Base-by-base conservation (phyloP, 2,797 vertebrate species). In the Hirundo rustica region DNA sequence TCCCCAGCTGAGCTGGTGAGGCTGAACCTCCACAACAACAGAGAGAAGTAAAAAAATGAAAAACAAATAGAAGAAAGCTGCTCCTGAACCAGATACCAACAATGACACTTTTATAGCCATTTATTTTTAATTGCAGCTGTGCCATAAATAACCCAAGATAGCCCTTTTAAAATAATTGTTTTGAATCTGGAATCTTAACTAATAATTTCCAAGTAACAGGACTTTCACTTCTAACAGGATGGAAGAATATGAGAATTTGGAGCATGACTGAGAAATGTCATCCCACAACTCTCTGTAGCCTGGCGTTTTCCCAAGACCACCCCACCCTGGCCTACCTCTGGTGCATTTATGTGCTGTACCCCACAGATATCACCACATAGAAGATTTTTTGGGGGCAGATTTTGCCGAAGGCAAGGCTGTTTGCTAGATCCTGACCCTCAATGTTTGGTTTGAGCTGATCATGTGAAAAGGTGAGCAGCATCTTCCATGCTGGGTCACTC, bases 21-120 rank as follows among this genome's bases (percentile, higher is more conserved):
- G 44, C 38, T 61, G 83, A 84, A 81, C 21, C 20, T 90, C 30
- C 50, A 27, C 19, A 67, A 82, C 40, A 94, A 61, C 58, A 61
- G 13, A 47, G 16, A 61, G 20, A 68, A 61, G 11, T 1, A 36
- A 60, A 34, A 40, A 48, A 38, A 38, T 38, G 25, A 29, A 40
- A 10, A 13, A 30, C 2, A 44, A 44, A 47, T 60, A 90, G 6
- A 75, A 88, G 54, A 81, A 88, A 83, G 42, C 67, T 73, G 42
- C 50, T 86, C 42, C 32, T 64, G 61, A 78, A 89, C 23, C 53
- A 82, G 26, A 74, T 54, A 85, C 36, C 78, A 71, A 53, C 50
- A 53, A 74, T 61, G 64, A 29, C 80, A 94, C 53, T 88, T 95
- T 90, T 85, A 91, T 22, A 84, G 74, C 57, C 88, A 17, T 85